Evolutionary conservation across 2,888 invertebrate species (phyloP).

Genomic region (Ophion ellenae): DNA sequence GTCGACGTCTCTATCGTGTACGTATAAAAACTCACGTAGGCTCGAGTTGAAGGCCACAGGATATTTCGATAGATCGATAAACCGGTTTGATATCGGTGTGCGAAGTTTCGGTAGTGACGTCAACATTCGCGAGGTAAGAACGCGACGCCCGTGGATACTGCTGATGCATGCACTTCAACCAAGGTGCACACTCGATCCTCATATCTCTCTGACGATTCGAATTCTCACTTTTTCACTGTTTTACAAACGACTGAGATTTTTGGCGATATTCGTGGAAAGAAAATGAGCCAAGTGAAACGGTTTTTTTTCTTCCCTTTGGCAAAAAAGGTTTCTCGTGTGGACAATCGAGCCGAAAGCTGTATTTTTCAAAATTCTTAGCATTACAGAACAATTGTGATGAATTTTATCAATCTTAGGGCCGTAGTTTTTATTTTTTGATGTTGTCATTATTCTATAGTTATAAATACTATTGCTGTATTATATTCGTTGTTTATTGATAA

Average conservation of each 20-base stretch:
- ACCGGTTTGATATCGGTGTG: conserved; percentile 62
- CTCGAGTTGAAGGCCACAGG: conserved; percentile 67
- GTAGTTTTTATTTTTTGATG: too few relatives aligned
- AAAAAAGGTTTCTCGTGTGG: too few relatives aligned
- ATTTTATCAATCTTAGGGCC: too few relatives aligned
- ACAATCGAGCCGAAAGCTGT: too few relatives aligned
- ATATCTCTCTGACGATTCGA: conserved; percentile 46
- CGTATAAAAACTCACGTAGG: conserved; percentile 64
- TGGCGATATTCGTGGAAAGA: not conserved
- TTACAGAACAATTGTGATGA: too few relatives aligned
- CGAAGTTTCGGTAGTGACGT: conserved; percentile 20
- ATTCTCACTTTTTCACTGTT: not conserved
- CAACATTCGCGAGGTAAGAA: conserved; percentile 35
- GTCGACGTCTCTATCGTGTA: not conserved
- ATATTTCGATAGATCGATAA: conserved; percentile 68
- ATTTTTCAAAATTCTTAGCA: too few relatives aligned
- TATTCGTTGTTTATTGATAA: too few relatives aligned
- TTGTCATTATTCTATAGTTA: too few relatives aligned
- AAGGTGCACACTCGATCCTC: conserved; percentile 70
- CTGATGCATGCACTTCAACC: conserved; percentile 66
- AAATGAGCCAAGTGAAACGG: too few relatives aligned
- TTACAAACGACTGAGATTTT: not conserved
- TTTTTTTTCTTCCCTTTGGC: too few relatives aligned
- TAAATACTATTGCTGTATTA: too few relatives aligned
- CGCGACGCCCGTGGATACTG: conserved; percentile 46